Evolutionary conservation across 2,888 invertebrate genomes (phyloP).

Genomic region (Oxytorus armatus): DNA sequence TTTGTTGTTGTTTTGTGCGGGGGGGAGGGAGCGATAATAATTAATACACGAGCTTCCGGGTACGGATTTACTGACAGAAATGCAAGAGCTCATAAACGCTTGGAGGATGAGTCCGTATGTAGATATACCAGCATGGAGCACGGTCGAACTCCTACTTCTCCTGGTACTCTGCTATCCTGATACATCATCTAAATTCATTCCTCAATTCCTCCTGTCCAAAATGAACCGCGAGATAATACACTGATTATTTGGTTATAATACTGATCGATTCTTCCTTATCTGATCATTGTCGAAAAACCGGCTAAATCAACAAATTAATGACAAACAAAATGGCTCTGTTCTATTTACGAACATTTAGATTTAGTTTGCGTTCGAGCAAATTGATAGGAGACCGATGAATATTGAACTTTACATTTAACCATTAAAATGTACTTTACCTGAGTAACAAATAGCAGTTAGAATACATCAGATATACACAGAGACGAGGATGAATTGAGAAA

Average conservation of each 20-base stretch:
- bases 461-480: neutral
- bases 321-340: neutral
- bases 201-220: neutral
- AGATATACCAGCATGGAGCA: neutral
- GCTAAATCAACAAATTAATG: neutral
- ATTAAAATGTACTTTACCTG: no score
- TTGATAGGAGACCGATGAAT: neutral
- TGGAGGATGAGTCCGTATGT: neutral
- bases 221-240: neutral
- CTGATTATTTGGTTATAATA: neutral
- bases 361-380: neutral
- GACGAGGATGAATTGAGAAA: neutral
- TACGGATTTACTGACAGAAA: neutral
- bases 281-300: neutral
- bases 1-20: no score
- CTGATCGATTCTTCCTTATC: neutral
- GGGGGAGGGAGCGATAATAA: neutral
- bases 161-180: slow-evolving; percentile 25
- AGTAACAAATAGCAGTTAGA: slow-evolving; percentile 1
- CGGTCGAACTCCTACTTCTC: slow-evolving; percentile 22
- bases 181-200: neutral
- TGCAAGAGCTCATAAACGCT: neutral
- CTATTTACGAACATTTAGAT: neutral
- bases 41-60: no score
- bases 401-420: no score